These are phyloP conservation scores for Trichopoda pennipes DNA, from an alignment of 2,888 invertebrate genomes.

Conservation along the genomic window DNA sequence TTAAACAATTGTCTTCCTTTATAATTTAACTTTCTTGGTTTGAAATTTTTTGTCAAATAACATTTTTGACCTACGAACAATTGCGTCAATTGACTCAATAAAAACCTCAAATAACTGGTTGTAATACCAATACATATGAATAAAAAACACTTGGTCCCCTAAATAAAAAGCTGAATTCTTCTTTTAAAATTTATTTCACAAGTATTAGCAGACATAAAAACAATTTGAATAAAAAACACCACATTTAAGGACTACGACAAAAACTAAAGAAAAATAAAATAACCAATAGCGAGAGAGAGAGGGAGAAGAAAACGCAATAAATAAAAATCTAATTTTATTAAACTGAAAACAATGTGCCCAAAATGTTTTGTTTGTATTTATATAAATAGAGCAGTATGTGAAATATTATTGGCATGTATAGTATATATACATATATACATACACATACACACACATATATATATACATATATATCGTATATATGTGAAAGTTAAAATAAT, in stretches of 20 bases:
- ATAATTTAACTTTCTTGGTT: background rate
- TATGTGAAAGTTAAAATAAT: background rate
- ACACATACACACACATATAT: too few species aligned
- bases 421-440: background rate
- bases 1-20: too few species aligned
- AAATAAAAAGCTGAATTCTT: background rate
- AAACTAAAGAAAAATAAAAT: background rate
- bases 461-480: background rate
- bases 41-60: background rate
- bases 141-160: background rate
- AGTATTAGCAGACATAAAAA: background rate
- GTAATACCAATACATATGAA: background rate
- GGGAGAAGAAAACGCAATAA: constrained; percentile 28
- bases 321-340: constrained; percentile 66
- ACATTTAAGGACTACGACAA: background rate
- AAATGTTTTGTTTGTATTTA: constrained; percentile 54
- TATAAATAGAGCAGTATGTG: background rate
- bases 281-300: background rate
- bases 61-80: constrained; percentile 32
- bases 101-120: constrained; percentile 45
- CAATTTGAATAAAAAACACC: constrained; percentile 1
- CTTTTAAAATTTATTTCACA: background rate
- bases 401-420: background rate
- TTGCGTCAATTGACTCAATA: constrained; percentile 48
- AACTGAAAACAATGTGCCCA: constrained; percentile 65